Evolutionary conservation across 2,888 invertebrate genomes (phyloP), one percentile per base, ranked within the genome.

Genomic region (Acanthosoma haemorrhoidale): DNA sequence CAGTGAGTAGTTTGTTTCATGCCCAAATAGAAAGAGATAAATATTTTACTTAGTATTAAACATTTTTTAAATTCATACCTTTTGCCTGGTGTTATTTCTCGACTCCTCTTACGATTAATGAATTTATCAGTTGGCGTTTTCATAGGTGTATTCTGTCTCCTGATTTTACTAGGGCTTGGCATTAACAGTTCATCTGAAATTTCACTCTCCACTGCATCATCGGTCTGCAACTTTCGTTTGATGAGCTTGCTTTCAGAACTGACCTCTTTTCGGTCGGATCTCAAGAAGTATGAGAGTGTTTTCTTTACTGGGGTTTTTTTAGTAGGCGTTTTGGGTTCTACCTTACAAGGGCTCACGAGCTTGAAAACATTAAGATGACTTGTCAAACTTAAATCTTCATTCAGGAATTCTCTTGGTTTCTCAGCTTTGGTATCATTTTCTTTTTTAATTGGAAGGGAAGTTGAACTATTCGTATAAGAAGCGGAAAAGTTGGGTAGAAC

Each of bases 321-420:
- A 11, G 68, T 61, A 9, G 71, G 68, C 18, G 69, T 58, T 43
- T 66, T 69, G 2, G 34, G 15, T 60, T 71, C 72, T 29, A 57
- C 64, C 64, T 75, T 75, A 8, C 73, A 39, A 15, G 76, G 76
- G 25, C 75, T 75, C 15, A 72, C 72, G 69, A 76, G 72, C 18
- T 75, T 75, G 36, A 76, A 73, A 43, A 73, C 73, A 67, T 75
- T 74, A 29, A 76, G 69, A 59, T 75, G 75, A 36, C 75, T 73
- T 4, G 76, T 74, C 38, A 76, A 69, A 70, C 76, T 76, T n/a
- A 75, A 67, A 25, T 76, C 76, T 2, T 76, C 75, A 25, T 76
- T 75, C n/a, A 73, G 13, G 31, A 70, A 63, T 25, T 64, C 70
- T 68, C 73, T 71, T 4, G 41, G 60, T 9, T 61, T 59, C 68